Evolutionary conservation across 2,888 invertebrate genomes (phyloP).

Genomic region (Euplagia quadripunctaria): DNA sequence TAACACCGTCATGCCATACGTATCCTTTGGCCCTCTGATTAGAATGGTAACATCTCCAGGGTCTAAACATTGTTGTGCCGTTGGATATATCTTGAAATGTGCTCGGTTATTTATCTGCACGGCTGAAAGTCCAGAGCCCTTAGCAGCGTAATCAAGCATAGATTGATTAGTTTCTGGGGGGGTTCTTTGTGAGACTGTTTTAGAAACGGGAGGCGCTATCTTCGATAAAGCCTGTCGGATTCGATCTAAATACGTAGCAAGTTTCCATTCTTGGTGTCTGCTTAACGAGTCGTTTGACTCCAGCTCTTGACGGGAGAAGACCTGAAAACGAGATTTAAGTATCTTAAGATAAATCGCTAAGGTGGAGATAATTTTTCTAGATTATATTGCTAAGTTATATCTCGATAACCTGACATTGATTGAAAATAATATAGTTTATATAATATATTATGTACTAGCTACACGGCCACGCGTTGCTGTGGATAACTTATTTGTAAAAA

Average conservation of each 20-base stretch:
- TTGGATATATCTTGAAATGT: conserved; percentile 88
- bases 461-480: no score
- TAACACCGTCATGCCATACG: conserved; percentile 78
- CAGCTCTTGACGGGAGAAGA: conserved; percentile 87
- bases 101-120: conserved; percentile 87
- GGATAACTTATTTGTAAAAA: no score
- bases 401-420: neutral
- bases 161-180: conserved; percentile 75
- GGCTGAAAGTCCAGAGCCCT: conserved; percentile 88
- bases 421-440: neutral
- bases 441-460: no score
- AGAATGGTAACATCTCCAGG: conserved; percentile 82
- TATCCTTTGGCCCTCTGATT: conserved; percentile 82
- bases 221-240: conserved; percentile 81
- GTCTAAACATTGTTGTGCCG: conserved; percentile 81
- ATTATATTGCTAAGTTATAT: neutral
- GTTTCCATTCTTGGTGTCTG: conserved; percentile 86
- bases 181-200: conserved; percentile 71
- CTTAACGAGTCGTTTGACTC: conserved; percentile 81
- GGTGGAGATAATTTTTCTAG: neutral
- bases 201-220: conserved; percentile 77
- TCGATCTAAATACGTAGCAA: conserved; percentile 84
- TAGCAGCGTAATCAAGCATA: conserved; percentile 86
- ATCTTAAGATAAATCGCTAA: neutral
- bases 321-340: conserved; percentile 72